These are phyloP conservation scores for Drosophila falleni DNA, from an alignment of 2,888 invertebrate genomes.

Conservation along the genomic window DNA sequence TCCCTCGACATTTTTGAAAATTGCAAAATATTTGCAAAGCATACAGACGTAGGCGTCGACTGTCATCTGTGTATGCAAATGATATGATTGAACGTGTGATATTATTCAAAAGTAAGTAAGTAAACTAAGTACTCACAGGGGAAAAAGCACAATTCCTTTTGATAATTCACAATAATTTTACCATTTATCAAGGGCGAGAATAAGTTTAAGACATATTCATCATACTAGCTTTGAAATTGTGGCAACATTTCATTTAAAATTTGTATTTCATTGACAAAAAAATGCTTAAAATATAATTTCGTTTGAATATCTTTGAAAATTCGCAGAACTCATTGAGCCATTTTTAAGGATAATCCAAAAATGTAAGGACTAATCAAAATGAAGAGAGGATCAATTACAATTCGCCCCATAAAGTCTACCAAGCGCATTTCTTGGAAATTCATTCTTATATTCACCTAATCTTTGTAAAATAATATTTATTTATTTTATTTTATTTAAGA, in stretches of 20 bases:
- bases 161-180: background rate
- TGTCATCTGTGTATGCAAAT: conserved; percentile 42
- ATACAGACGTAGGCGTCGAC: conserved; percentile 18
- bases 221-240: background rate
- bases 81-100: conserved; percentile 55
- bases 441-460: background rate
- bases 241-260: background rate
- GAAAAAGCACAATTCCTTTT: conserved; percentile 1
- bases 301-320: background rate
- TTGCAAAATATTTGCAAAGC: conserved; percentile 34
- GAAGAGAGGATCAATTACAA: background rate
- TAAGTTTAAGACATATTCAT: background rate
- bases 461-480: background rate
- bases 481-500: background rate
- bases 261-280: background rate
- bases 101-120: conserved; percentile 41
- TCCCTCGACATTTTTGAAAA: conserved; percentile 49
- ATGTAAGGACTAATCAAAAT: no score
- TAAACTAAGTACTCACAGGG: background rate
- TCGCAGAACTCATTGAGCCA: background rate
- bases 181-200: background rate
- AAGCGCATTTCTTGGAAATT: conserved; percentile 3
- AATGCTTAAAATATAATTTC: background rate
- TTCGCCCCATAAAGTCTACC: background rate
- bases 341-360: background rate